These are phyloP conservation scores for Drosophila malerkotliana DNA, from an alignment of 1,140 invertebrate genomes.

Conservation along the genomic window DNA sequence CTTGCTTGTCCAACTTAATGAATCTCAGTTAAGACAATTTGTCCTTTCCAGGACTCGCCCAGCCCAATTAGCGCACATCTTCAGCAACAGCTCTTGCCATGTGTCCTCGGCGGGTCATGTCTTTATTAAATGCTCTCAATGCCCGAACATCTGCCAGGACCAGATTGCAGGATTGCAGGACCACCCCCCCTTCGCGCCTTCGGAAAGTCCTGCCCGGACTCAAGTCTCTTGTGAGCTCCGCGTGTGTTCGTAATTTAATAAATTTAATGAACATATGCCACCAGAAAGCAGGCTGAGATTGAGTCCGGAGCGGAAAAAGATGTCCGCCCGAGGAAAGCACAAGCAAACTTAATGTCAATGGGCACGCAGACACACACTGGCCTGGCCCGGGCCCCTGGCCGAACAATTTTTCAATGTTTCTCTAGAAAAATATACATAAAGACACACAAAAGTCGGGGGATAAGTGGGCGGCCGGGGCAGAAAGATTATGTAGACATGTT, in stretches of 20 bases:
- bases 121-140: slow-evolving; percentile 59
- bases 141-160: slow-evolving; percentile 42
- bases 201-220: not conserved
- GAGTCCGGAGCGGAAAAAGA: slow-evolving; percentile 31
- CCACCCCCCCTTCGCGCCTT: not conserved
- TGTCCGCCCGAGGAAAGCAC: slow-evolving; percentile 25
- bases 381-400: not conserved
- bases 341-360: slow-evolving; percentile 36
- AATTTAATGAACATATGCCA: slow-evolving; percentile 81
- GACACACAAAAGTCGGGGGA: slow-evolving; percentile 6
- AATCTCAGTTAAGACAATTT: slow-evolving; percentile 17
- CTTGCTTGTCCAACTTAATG: slow-evolving; percentile 18
- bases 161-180: slow-evolving; percentile 31
- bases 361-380: slow-evolving; percentile 7
- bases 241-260: slow-evolving; percentile 73
- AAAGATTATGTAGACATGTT: slow-evolving; percentile 69
- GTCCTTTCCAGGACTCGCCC: not conserved
- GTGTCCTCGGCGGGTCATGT: slow-evolving; percentile 35
- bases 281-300: slow-evolving; percentile 34
- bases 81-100: slow-evolving; percentile 44
- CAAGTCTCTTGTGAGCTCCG: slow-evolving; percentile 27
- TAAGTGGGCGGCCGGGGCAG: slow-evolving; percentile 6
- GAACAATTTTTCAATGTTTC: slow-evolving; percentile 39
- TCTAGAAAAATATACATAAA: slow-evolving; percentile 59
- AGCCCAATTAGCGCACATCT: slow-evolving; percentile 52